Conservation (phyloP, 2,888 invertebrate species). For the Lingula anatina region DNA sequence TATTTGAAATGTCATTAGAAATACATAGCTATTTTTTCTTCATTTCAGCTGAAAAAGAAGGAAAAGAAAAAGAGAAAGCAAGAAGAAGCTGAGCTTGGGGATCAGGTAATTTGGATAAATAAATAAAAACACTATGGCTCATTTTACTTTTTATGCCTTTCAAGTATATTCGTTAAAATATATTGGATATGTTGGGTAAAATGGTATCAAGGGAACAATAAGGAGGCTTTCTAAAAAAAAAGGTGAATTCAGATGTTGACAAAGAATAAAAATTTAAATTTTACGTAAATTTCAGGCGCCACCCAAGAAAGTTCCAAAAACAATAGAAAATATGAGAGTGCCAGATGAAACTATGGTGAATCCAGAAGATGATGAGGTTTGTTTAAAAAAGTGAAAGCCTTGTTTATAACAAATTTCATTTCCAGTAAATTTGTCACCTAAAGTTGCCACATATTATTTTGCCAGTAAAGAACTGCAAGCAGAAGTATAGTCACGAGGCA, state of each 20-base stretch:
- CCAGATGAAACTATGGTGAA: slow-evolving; percentile 83
- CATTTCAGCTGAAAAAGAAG: slow-evolving; percentile 58
- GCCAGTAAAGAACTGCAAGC: too few relatives aligned
- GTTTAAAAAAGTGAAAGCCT: slow-evolving; percentile 3
- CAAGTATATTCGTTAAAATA: slow-evolving; percentile 1
- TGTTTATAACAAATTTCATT: neutral
- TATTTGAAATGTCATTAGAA: too few relatives aligned
- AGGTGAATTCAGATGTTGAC: neutral
- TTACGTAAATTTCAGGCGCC: slow-evolving; percentile 24
- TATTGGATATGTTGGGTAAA: neutral
- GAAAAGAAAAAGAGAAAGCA: slow-evolving; percentile 57
- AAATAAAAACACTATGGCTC: too few relatives aligned
- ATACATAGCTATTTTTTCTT: too few relatives aligned
- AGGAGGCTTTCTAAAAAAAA: neutral
- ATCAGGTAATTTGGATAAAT: slow-evolving; percentile 29
- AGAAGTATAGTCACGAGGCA: too few relatives aligned
- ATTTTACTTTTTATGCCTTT: neutral
- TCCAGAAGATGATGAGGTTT: slow-evolving; percentile 63
- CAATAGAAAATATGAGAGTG: slow-evolving; percentile 86
- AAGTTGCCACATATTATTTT: too few relatives aligned
- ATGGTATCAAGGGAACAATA: neutral
- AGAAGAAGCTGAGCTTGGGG: slow-evolving; percentile 56
- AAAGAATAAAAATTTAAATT: slow-evolving; percentile 7
- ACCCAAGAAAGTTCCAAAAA: slow-evolving; percentile 67
- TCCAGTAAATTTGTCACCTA: too few relatives aligned